These are phyloP conservation scores for Ochropleura plecta DNA, from an alignment of 2,888 invertebrate genomes.

Conservation along the genomic window DNA sequence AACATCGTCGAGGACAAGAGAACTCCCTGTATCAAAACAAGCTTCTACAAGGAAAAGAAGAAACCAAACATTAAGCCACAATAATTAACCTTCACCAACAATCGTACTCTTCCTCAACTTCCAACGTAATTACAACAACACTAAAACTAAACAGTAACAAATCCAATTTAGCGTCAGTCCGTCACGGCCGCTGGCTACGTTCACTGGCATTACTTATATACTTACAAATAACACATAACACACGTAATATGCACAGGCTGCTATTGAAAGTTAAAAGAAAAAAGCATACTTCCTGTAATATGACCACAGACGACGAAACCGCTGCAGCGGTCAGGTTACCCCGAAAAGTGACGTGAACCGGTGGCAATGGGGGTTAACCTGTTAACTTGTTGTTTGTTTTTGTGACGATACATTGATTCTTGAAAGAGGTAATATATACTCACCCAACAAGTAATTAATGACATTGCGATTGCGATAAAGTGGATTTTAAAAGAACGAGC, in stretches of 20 bases:
- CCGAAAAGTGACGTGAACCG: constrained; percentile 1
- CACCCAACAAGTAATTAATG: neutral
- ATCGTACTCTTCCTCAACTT: constrained; percentile 16
- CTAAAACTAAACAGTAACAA: constrained; percentile 42
- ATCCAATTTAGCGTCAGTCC: constrained; percentile 42
- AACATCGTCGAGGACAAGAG: neutral
- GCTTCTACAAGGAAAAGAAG: constrained; percentile 10
- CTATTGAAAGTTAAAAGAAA: constrained; percentile 55
- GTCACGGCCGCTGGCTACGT: constrained; percentile 52
- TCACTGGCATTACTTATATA: constrained; percentile 51
- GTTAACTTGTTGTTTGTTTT: neutral
- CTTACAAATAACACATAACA: constrained; percentile 48
- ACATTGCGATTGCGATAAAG: neutral
- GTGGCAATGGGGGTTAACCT: constrained; percentile 14
- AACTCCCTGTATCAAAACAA: neutral
- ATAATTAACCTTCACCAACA: constrained; percentile 26
- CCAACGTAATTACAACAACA: constrained; percentile 48
- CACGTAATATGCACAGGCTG: constrained; percentile 33
- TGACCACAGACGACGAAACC: constrained; percentile 31
- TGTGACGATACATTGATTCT: constrained; percentile 24
- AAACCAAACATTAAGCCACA: neutral
- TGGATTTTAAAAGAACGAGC: neutral
- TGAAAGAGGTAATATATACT: neutral
- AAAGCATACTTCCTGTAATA: constrained; percentile 49
- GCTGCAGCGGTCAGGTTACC: constrained; percentile 39